Evolutionary conservation across 2,113 vertebrate genomes (phyloP), one percentile per base, ranked within the genome.

Genomic region (Taxidea taxus): DNA sequence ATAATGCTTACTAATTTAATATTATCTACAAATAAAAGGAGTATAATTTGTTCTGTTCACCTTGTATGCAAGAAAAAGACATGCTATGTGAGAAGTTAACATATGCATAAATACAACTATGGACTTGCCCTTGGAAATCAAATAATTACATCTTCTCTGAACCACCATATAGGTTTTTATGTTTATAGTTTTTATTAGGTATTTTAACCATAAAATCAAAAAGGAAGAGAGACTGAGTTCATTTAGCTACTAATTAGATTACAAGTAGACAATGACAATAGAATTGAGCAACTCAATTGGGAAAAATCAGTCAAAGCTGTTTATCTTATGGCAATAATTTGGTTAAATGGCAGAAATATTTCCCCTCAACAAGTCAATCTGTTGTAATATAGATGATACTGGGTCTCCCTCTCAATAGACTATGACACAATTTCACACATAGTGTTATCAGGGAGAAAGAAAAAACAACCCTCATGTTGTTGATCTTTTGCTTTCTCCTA

Each of bases 71-170:
- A 80, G 29, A 64, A 51, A 20, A 91, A 74, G 25, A 56, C 2
- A 20, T 1, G 2, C 21, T 42, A 12, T n/a, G 44, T 6, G 70
- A 31, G 39, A 97, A 70, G 6, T 37, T 92, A 39, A 66, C 7
- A n/a, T 18, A 25, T 4, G 51, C 12, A 34, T 49, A 77, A 51
- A 88, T 44, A 51, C 13, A 90, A 78, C 39, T 20, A 13, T 27
- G n/a, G 37, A 58, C 44, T 90, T 96, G 56, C 7, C n/a, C 27
- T 92, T 92, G 75, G 72, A 97, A 97, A 90, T 37, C n/a, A 87
- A 87, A 70, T 77, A 39, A 80, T 89, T 23, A 25, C 34, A 42
- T 13, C 13, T 86, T 85, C 39, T 90, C 37, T 77, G 66, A 96
- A 77, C 47, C 21, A n/a, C 12, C 31, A 60, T 14, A 51, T 18